A percentile compares a stretch with the other conserved stretches of the same genome.
Conservation (phyloP, 2,113 vertebrate species). For the Phaetusa simplex region DNA sequence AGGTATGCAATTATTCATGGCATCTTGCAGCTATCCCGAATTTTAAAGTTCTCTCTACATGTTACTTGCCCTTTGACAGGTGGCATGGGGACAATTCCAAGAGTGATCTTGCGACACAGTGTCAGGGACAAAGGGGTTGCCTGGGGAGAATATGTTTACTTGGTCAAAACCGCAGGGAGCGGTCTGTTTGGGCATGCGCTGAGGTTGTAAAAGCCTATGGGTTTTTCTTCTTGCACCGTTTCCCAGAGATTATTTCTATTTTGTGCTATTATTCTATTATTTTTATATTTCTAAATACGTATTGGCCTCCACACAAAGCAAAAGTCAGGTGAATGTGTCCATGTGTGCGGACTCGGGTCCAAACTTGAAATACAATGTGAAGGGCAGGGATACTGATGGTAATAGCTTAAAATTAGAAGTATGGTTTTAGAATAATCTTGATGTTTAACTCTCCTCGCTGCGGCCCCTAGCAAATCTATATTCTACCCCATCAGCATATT, state of each 20-base stretch:
- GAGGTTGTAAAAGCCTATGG: neutral
- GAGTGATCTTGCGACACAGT: neutral
- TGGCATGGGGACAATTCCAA: neutral
- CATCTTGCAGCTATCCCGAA: rapidly evolving
- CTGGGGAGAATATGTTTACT: neutral
- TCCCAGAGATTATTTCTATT: neutral
- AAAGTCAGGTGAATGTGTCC: neutral
- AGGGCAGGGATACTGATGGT: neutral
- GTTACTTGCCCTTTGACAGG: neutral
- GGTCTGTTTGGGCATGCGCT: neutral
- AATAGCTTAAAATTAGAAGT: neutral
- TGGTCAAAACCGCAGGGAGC: rapidly evolving
- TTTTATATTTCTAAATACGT: neutral
- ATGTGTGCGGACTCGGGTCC: neutral
- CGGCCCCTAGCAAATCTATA: neutral
- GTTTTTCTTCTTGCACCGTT: neutral
- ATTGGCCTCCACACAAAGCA: neutral
- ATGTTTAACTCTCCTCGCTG: neutral
- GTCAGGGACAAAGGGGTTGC: neutral
- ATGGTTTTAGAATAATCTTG: neutral
- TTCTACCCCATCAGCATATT: neutral
- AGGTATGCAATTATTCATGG: rapidly evolving
- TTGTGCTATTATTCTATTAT: neutral
- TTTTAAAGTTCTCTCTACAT: neutral
- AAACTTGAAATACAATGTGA: rapidly evolving